phyloP scores from a whole-genome alignment of 2,888 invertebrate species.

The Rhagophthalmus giganteus region DNA sequence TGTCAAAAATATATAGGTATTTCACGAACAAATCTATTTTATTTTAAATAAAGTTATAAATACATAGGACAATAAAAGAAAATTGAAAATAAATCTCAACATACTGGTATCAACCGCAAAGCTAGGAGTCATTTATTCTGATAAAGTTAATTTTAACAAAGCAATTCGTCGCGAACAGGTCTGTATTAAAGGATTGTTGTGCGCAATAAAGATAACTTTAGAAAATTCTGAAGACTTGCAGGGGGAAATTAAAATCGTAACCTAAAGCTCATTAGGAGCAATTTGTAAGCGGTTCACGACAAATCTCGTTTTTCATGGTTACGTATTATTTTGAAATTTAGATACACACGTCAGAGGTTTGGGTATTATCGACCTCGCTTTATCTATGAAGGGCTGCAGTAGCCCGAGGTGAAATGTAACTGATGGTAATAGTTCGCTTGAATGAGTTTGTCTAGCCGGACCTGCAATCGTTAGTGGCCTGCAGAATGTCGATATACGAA shows the following conservation, averaged over 20 bases:
- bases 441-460: constrained; percentile 31
- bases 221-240: too few species aligned
- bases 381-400: constrained; percentile 21
- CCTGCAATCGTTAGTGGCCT: constrained; percentile 31
- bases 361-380: constrained; percentile 22
- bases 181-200: too few species aligned
- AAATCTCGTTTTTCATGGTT: constrained; percentile 17
- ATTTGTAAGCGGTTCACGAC: constrained; percentile 22
- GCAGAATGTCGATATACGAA: constrained; percentile 31
- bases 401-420: constrained; percentile 27
- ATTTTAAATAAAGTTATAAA: too few species aligned
- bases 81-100: too few species aligned
- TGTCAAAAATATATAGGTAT: too few species aligned
- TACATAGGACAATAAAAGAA: too few species aligned
- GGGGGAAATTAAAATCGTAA: neutral
- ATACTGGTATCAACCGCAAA: too few species aligned
- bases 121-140: too few species aligned
- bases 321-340: constrained; percentile 23
- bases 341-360: constrained; percentile 19
- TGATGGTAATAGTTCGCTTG: constrained; percentile 31
- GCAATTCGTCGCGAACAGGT: too few species aligned
- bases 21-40: too few species aligned
- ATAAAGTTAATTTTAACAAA: too few species aligned
- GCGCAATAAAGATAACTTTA: too few species aligned
- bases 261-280: constrained; percentile 11